Conservation (phyloP, 2,113 vertebrate species). For the Rhinopomastus cyanomelas region DNA sequence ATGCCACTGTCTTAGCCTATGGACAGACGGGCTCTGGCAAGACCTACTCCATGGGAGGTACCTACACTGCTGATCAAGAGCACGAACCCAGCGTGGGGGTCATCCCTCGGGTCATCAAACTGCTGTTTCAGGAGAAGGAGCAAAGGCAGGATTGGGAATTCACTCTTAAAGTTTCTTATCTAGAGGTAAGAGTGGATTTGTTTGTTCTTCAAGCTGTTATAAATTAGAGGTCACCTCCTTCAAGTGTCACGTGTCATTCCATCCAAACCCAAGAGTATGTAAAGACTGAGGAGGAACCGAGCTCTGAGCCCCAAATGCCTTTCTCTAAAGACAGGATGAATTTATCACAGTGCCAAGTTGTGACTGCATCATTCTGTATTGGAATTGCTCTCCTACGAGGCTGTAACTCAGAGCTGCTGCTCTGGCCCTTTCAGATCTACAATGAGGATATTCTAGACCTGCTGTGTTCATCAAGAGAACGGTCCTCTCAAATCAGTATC, state of each 20-base stretch:
- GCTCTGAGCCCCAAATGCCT: not conserved
- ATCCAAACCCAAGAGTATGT: rapidly evolving
- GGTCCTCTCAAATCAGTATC: constrained; percentile 82
- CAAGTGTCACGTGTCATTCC: no score
- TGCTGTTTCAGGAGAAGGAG: constrained; percentile 85
- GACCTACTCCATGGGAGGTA: constrained; percentile 95
- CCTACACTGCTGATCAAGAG: constrained; percentile 89
- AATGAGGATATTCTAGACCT: constrained; percentile 96
- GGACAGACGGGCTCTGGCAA: constrained; percentile 97
- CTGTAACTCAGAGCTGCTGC: not conserved
- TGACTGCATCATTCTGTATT: not conserved
- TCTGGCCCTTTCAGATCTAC: constrained; percentile 82
- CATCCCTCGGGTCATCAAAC: constrained; percentile 89
- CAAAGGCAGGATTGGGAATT: constrained; percentile 82
- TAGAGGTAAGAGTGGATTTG: constrained; percentile 83
- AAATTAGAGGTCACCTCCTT: not conserved
- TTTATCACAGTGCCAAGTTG: no score
- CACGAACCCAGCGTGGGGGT: constrained; percentile 87
- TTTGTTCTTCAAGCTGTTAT: not conserved
- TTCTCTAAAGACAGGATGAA: not conserved
- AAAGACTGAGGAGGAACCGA: not conserved
- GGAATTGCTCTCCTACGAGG: rapidly evolving
- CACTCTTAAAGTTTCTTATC: constrained; percentile 85
- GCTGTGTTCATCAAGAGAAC: constrained; percentile 84
- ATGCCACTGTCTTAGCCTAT: constrained; percentile 93